Evolutionary conservation across 2,888 invertebrate species (phyloP).

Genomic region (Girardia tigrina): DNA sequence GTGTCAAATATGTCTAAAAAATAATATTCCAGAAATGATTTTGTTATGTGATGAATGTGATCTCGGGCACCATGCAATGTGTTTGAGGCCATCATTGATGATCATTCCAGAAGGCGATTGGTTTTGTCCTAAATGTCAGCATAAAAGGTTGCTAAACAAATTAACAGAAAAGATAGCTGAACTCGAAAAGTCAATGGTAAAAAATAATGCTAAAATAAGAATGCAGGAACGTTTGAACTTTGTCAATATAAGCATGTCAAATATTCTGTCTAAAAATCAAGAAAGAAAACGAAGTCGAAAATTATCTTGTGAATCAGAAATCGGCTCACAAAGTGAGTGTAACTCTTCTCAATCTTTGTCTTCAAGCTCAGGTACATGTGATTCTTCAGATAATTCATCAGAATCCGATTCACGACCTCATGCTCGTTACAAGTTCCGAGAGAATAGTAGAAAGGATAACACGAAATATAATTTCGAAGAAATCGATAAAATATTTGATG

Average conservation of each 20-base stretch:
- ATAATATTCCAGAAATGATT: constrained; percentile 36
- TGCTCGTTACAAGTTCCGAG: background rate
- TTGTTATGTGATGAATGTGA: constrained; percentile 36
- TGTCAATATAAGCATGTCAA: constrained; percentile 63
- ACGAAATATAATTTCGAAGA: constrained; percentile 29
- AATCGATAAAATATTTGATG: constrained; percentile 26
- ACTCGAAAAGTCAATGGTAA: constrained; percentile 24
- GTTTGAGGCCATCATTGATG: constrained; percentile 33
- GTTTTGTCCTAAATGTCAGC: constrained; percentile 36
- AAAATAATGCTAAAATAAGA: constrained; percentile 32
- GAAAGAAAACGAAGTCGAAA: background rate
- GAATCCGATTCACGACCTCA: background rate
- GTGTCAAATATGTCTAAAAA: constrained; percentile 33
- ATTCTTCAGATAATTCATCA: background rate
- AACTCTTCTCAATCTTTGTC: background rate
- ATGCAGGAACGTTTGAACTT: constrained; percentile 59
- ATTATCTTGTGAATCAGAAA: background rate
- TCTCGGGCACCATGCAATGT: constrained; percentile 36
- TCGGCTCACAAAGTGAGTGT: background rate
- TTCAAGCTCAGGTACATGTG: background rate
- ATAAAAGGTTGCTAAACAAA: constrained; percentile 26
- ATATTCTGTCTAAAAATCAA: constrained; percentile 53
- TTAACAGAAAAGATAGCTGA: constrained; percentile 26
- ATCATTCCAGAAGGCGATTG: constrained; percentile 36
- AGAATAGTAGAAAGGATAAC: constrained; percentile 3